Conservation (phyloP, 2,888 invertebrate species). For the Meghimatium bilineatum region DNA sequence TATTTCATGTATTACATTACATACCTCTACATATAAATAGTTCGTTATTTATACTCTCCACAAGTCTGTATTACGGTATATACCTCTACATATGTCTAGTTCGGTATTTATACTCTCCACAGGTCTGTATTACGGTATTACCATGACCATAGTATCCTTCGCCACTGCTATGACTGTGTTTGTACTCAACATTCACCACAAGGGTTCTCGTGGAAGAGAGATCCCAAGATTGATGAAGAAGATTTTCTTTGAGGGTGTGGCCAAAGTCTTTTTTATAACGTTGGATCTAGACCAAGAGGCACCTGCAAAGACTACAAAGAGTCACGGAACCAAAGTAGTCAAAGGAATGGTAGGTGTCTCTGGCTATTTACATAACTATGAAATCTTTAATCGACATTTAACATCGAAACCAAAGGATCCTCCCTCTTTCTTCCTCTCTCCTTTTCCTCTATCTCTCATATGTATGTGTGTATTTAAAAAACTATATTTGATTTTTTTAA, state of each 20-base stretch:
- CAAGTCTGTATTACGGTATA: background rate
- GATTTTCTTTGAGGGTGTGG: constrained; percentile 86
- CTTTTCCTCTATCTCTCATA: too few relatives aligned
- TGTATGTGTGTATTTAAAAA: too few relatives aligned
- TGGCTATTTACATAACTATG: too few relatives aligned
- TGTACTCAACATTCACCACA: constrained; percentile 81
- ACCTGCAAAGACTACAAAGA: constrained; percentile 1
- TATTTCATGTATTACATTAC: too few relatives aligned
- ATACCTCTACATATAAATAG: too few relatives aligned
- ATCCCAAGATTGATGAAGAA: constrained; percentile 85
- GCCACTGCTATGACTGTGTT: constrained; percentile 79
- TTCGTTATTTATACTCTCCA: background rate
- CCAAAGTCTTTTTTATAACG: constrained; percentile 76
- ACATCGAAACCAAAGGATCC: too few relatives aligned
- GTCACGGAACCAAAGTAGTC: constrained; percentile 14
- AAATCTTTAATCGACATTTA: too few relatives aligned
- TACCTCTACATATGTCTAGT: background rate
- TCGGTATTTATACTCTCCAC: constrained; percentile 26
- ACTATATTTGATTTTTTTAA: too few relatives aligned
- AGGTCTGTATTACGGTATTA: constrained; percentile 81
- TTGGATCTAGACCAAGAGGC: constrained; percentile 62
- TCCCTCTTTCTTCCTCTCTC: background rate
- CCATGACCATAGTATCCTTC: constrained; percentile 79
- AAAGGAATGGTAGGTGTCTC: constrained; percentile 40
- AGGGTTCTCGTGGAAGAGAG: constrained; percentile 87